Conservation (phyloP, 2,797 vertebrate species). For the Rallus crepitans region DNA sequence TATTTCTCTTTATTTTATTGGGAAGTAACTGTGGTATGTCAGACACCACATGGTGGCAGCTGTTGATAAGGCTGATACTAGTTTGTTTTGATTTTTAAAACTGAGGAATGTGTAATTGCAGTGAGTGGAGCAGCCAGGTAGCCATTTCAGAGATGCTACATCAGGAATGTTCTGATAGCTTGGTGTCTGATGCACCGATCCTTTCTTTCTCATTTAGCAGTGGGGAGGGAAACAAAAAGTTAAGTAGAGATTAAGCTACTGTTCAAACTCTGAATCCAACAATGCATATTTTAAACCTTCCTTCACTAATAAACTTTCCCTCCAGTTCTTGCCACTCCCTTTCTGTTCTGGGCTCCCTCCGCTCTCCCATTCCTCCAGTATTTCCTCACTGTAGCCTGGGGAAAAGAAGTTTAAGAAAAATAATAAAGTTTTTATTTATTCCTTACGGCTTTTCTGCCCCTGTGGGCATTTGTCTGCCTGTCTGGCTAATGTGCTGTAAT, state of each 20-base stretch:
- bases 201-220: not conserved
- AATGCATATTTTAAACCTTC: constrained; percentile 32
- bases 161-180: not conserved
- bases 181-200: not conserved
- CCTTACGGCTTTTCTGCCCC: constrained; percentile 66
- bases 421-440: constrained; percentile 75
- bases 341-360: constrained; percentile 1
- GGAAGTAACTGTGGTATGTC: constrained; percentile 11
- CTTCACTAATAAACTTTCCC: constrained; percentile 50
- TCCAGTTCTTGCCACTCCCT: not conserved
- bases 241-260: not conserved
- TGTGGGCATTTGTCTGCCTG: constrained; percentile 70
- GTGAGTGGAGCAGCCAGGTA: not conserved
- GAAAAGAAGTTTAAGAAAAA: constrained; percentile 67
- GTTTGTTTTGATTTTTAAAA: constrained; percentile 19
- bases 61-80: constrained; percentile 46
- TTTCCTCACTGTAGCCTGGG: constrained; percentile 49
- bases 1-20: not conserved
- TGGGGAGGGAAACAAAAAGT: not conserved
- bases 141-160: not conserved
- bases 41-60: constrained; percentile 67
- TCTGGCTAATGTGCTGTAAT: constrained; percentile 71
- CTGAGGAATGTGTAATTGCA: not conserved
- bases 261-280: not conserved
- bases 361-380: constrained; percentile 9